A percentile compares a stretch with the other conserved stretches of the same genome.
Conservation (phyloP, 1,140 invertebrate species). For the Anadara kagoshimensis region DNA sequence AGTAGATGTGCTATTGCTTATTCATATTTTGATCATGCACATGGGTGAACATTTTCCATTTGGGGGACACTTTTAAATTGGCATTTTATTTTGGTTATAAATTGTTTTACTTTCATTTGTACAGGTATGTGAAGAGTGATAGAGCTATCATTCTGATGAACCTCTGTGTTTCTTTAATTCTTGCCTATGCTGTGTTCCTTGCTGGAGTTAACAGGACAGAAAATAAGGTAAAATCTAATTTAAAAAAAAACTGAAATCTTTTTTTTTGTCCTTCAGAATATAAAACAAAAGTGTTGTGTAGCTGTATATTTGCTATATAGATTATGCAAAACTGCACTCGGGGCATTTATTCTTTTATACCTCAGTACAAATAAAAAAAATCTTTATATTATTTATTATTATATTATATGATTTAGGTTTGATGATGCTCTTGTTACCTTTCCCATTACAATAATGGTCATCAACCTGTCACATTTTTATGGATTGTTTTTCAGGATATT, state of each 20-base stretch:
- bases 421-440: background rate
- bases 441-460: background rate
- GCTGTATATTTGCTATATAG: no score
- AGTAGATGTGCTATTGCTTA: no score
- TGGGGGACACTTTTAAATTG: no score
- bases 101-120: constrained; percentile 2
- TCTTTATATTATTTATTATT: no score
- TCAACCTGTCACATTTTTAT: constrained; percentile 17
- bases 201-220: constrained; percentile 42
- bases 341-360: no score
- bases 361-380: no score
- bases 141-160: constrained; percentile 44
- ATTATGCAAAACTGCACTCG: no score
- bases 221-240: constrained; percentile 28
- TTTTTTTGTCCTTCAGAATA: no score
- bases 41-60: no score
- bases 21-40: no score
- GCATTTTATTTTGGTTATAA: background rate
- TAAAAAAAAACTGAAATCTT: background rate
- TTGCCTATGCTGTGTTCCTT: constrained; percentile 46
- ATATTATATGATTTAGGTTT: background rate
- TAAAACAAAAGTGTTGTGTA: no score
- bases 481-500: constrained; percentile 33
- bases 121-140: constrained; percentile 46
- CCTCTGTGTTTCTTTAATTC: constrained; percentile 49